phyloP scores from a whole-genome alignment of 2,888 invertebrate genomes.

The Ectemnius lituratus region DNA sequence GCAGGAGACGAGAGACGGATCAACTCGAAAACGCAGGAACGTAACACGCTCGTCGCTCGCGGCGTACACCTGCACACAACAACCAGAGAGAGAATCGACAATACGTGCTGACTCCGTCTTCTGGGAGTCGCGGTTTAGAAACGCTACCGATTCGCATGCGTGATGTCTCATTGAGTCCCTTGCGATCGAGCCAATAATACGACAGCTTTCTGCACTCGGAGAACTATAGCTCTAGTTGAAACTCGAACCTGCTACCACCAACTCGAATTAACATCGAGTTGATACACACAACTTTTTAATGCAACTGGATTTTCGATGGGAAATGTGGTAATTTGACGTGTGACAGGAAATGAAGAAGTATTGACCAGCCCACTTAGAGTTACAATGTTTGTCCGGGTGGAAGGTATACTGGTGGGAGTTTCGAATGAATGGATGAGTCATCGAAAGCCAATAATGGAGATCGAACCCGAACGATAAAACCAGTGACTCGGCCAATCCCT shows the following conservation, averaged over 20 bases:
- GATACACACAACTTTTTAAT: too few relatives aligned
- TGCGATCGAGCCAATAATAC: slow-evolving; percentile 29
- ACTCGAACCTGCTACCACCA: too few relatives aligned
- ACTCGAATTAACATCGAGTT: too few relatives aligned
- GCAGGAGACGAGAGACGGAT: not conserved
- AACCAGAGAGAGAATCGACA: too few relatives aligned
- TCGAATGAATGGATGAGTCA: not conserved
- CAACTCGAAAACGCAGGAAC: slow-evolving; percentile 23
- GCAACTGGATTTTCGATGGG: too few relatives aligned
- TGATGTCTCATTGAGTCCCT: slow-evolving; percentile 37
- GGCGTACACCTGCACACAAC: not conserved
- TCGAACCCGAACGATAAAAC: not conserved
- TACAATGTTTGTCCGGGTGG: too few relatives aligned
- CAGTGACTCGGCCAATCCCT: slow-evolving; percentile 9
- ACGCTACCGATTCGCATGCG: slow-evolving; percentile 22
- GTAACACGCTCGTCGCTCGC: slow-evolving; percentile 18
- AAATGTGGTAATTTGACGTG: too few relatives aligned
- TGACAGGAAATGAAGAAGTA: too few relatives aligned
- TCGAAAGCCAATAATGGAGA: not conserved
- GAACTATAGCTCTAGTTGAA: not conserved
- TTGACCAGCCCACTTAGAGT: too few relatives aligned
- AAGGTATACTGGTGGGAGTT: too few relatives aligned
- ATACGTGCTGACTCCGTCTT: not conserved
- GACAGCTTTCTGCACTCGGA: slow-evolving; percentile 36
- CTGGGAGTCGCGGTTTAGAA: slow-evolving; percentile 22